phyloP scores from a whole-genome alignment of 2,113 vertebrate species.

The Rutilus rutilus region DNA sequence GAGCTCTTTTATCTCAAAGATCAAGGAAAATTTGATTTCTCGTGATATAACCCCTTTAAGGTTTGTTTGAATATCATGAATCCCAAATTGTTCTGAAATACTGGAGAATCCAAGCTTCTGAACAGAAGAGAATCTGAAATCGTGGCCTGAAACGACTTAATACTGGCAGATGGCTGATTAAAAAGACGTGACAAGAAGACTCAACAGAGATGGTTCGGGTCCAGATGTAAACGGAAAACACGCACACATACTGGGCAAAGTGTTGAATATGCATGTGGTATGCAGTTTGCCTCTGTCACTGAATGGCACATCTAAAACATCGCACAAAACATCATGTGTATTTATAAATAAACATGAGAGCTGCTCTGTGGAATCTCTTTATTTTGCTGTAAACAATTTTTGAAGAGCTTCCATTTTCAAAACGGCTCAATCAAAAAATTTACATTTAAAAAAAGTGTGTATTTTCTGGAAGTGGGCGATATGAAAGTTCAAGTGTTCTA shows the following conservation, averaged over 20 bases:
- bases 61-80: conserved; percentile 17
- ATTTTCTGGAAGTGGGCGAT: neutral
- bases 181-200: conserved; percentile 54
- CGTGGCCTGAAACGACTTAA: conserved; percentile 10
- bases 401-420: conserved; percentile 5
- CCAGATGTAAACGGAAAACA: conserved; percentile 55
- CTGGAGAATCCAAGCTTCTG: conserved; percentile 13
- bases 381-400: neutral
- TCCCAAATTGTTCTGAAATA: neutral
- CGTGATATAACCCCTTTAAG: neutral
- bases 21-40: neutral
- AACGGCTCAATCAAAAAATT: neutral
- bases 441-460: neutral
- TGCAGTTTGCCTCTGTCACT: conserved; percentile 34
- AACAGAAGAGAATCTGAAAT: conserved; percentile 33
- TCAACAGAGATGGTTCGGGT: conserved; percentile 43
- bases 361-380: neutral
- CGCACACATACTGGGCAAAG: conserved; percentile 12
- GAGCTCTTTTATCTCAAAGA: conserved; percentile 26
- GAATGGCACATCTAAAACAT: conserved; percentile 9
- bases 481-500: neutral
- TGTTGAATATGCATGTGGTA: conserved; percentile 41
- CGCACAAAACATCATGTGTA: neutral
- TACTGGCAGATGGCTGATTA: conserved; percentile 57
- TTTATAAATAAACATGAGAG: conserved; percentile 14